A percentile compares a stretch with the other conserved stretches of the same genome.
Conservation (phyloP, 1,140 invertebrate species). For the Chelonus insularis region DNA sequence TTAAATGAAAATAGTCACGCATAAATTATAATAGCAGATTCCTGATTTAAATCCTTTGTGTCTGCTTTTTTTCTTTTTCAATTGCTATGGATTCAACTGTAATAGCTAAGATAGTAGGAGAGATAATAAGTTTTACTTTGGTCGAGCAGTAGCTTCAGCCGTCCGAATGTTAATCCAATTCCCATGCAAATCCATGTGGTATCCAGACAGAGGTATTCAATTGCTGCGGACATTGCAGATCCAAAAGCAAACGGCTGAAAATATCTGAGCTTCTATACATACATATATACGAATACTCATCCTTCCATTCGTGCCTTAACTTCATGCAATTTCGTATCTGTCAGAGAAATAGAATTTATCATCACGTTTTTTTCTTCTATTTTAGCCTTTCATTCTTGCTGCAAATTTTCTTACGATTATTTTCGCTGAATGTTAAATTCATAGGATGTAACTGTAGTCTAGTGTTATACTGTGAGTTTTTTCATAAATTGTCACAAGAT, state of each 20-base stretch:
- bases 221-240: background rate
- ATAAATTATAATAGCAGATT: no score
- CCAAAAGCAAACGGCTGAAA: background rate
- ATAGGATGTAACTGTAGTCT: no score
- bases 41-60: no score
- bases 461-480: no score
- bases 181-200: constrained; percentile 15
- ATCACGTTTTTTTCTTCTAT: background rate
- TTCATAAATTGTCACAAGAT: no score
- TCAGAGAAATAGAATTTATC: background rate
- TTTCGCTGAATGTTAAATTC: no score
- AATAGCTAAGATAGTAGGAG: no score
- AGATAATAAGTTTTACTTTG: background rate
- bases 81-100: no score
- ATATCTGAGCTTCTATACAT: background rate
- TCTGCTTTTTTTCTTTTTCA: no score
- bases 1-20: no score
- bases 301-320: background rate
- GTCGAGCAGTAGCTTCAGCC: background rate
- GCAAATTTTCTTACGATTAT: no score
- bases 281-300: background rate
- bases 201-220: constrained; percentile 1
- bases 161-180: constrained; percentile 23
- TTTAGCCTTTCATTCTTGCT: no score
- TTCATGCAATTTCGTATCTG: background rate